phyloP scores from a whole-genome alignment of 2,113 vertebrate genomes.

The Plestiodon gilberti region DNA sequence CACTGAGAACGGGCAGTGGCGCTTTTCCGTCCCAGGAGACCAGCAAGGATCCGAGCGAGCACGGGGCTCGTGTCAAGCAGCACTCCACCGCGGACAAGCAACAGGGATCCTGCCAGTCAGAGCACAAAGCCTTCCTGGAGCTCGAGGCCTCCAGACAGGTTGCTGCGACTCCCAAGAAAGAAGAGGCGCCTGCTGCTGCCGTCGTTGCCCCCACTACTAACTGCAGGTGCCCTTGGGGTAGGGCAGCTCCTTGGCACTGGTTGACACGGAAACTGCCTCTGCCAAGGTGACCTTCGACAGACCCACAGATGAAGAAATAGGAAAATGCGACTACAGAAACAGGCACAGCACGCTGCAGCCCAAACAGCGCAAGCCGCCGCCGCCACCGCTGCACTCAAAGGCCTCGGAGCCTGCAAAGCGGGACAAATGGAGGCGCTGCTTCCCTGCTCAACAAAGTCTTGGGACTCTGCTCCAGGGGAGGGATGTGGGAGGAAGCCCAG shows the following conservation, averaged over 20 bases:
- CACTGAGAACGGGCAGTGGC: neutral
- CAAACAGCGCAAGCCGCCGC: neutral
- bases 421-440: too few species aligned
- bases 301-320: too few species aligned
- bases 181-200: neutral
- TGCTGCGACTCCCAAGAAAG: too few species aligned
- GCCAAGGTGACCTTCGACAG: neutral
- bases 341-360: neutral
- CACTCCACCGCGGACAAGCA: neutral
- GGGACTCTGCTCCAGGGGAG: too few species aligned
- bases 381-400: too few species aligned
- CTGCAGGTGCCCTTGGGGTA: neutral
- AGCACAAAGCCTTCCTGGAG: neutral
- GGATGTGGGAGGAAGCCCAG: too few species aligned
- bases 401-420: too few species aligned
- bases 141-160: too few species aligned
- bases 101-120: neutral
- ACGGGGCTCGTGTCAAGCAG: neutral
- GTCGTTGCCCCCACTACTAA: too few species aligned
- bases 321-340: neutral
- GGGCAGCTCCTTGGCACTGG: accelerated
- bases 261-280: neutral
- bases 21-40: too few species aligned
- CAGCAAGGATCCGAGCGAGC: neutral
- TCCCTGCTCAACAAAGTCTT: too few species aligned